Percentiles rank a stretch among this genome's conserved stretches.
Conservation (phyloP, 2,888 invertebrate genomes). For the Lacanobia oleracea region DNA sequence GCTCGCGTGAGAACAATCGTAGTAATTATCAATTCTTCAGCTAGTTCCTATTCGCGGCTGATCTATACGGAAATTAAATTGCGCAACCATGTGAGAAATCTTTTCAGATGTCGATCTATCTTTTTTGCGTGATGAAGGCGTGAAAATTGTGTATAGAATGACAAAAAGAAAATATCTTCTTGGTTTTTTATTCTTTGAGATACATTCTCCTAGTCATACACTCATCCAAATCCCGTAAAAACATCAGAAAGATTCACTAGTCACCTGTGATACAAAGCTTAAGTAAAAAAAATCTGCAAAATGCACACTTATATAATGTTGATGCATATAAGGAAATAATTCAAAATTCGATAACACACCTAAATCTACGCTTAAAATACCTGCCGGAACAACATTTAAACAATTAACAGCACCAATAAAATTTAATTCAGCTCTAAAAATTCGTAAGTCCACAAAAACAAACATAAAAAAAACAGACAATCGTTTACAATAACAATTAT, state of each 20-base stretch:
- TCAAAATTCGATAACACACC: background rate
- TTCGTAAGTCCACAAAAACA: constrained; percentile 41
- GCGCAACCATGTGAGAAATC: constrained; percentile 29
- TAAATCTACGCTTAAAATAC: background rate
- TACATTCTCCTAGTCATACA: background rate
- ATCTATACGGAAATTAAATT: constrained; percentile 60
- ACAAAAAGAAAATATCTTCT: too few species aligned
- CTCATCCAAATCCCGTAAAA: background rate
- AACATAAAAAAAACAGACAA: constrained; percentile 24
- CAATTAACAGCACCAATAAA: constrained; percentile 22
- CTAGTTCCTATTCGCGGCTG: constrained; percentile 47
- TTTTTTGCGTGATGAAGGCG: constrained; percentile 8
- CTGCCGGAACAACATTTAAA: background rate
- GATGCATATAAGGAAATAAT: constrained; percentile 2
- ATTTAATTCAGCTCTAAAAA: constrained; percentile 17
- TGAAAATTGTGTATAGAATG: background rate
- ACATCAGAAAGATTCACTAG: too few species aligned
- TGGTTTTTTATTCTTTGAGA: too few species aligned
- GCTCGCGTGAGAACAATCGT: constrained; percentile 57
- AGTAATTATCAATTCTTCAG: constrained; percentile 52
- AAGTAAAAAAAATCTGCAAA: background rate
- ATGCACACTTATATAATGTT: background rate
- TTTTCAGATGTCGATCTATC: constrained; percentile 11
- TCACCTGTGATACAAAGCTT: background rate
- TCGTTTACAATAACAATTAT: constrained; percentile 36